These are phyloP conservation scores for Epirrita christyi DNA, from an alignment of 2,888 invertebrate species.

Conservation along the genomic window DNA sequence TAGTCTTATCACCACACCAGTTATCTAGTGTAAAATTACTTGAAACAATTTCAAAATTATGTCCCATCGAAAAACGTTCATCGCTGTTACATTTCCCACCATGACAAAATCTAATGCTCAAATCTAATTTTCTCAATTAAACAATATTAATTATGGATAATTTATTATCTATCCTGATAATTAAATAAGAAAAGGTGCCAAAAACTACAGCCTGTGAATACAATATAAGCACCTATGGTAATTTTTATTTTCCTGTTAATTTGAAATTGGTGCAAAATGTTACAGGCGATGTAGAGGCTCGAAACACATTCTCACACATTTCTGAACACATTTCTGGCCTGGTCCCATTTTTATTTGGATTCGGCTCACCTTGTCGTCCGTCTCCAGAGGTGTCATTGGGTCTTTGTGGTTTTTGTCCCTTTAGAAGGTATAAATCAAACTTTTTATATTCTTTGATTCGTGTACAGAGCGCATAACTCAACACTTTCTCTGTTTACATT, in stretches of 20 bases:
- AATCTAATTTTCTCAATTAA: conserved; percentile 19
- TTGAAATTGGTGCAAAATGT: neutral
- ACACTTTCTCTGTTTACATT: conserved; percentile 19
- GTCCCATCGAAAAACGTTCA: no score
- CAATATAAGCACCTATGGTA: no score
- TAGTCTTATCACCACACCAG: no score
- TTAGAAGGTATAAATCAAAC: no score
- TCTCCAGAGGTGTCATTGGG: no score
- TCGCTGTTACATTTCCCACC: conserved; percentile 35
- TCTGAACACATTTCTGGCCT: no score
- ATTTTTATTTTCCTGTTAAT: no score
- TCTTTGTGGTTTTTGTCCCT: no score
- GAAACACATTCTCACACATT: no score
- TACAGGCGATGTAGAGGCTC: neutral
- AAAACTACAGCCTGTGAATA: neutral
- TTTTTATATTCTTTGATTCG: no score
- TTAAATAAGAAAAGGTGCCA: neutral
- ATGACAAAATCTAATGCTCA: conserved; percentile 52
- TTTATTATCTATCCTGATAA: neutral
- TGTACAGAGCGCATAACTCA: neutral
- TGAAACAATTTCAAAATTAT: neutral
- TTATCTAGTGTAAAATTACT: neutral
- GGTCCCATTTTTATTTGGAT: neutral
- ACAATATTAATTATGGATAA: neutral
- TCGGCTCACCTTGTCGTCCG: neutral